Evolutionary conservation across 2,113 vertebrate genomes (phyloP).

Genomic region (Osmerus eperlanus): DNA sequence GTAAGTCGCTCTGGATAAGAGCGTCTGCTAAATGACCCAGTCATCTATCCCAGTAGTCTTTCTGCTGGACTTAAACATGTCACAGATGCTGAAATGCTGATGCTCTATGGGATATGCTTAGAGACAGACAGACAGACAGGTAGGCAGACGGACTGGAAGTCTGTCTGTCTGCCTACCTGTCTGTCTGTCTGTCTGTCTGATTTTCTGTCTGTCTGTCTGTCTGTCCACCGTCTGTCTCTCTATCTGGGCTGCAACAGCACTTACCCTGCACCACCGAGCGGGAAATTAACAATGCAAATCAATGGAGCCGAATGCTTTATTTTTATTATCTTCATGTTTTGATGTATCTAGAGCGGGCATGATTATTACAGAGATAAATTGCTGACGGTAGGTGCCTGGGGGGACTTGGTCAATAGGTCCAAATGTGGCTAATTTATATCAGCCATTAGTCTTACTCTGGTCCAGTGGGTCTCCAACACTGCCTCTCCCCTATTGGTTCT

Average conservation of each 20-base stretch:
- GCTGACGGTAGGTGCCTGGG: conserved; percentile 24
- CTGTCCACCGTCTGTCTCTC: neutral
- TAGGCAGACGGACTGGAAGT: too few relatives aligned
- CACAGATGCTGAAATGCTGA: too few relatives aligned
- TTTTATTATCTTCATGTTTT: conserved; percentile 43
- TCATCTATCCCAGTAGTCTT: too few relatives aligned
- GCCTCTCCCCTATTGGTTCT: neutral
- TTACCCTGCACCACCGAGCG: conserved; percentile 44
- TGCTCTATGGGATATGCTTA: too few relatives aligned
- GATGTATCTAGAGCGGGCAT: conserved; percentile 43
- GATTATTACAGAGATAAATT: conserved; percentile 58
- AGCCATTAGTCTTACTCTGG: conserved; percentile 7
- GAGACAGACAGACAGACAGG: too few relatives aligned
- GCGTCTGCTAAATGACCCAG: too few relatives aligned
- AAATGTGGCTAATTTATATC: conserved; percentile 40
- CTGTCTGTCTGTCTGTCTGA: neutral
- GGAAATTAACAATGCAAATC: conserved; percentile 65
- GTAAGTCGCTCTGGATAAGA: too few relatives aligned
- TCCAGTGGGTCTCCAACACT: conserved; percentile 4
- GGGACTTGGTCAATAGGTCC: conserved; percentile 35
- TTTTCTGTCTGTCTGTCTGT: neutral
- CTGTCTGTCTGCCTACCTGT: neutral
- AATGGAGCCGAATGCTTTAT: conserved; percentile 49
- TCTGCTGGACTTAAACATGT: too few relatives aligned
- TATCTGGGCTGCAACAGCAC: conserved; percentile 19